phyloP scores from a whole-genome alignment of 2,113 vertebrate species.

The Oxyura jamaicensis region DNA sequence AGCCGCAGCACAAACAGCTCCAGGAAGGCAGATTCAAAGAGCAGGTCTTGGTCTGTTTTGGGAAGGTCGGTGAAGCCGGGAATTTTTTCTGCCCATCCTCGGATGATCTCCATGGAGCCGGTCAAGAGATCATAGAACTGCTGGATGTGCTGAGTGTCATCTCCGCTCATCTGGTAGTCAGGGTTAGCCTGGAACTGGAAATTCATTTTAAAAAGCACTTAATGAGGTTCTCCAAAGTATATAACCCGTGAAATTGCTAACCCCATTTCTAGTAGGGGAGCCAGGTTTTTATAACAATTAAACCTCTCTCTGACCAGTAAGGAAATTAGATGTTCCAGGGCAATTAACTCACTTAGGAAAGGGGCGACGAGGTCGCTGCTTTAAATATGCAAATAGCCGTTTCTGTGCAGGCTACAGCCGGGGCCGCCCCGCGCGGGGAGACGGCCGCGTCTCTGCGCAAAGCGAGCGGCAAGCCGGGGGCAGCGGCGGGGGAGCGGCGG shows the following conservation, averaged over 20 bases:
- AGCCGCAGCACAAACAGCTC: conserved; percentile 97
- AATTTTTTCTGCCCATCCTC: conserved; percentile 97
- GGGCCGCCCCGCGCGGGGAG: conserved; percentile 58
- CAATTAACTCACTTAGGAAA: conserved; percentile 83
- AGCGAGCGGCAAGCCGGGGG: background rate
- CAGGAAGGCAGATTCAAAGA: conserved; percentile 97
- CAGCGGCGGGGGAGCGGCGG: background rate
- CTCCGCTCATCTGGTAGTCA: conserved; percentile 97
- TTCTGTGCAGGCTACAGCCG: conserved; percentile 60
- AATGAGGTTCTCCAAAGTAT: conserved; percentile 93
- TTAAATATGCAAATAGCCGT: conserved; percentile 66
- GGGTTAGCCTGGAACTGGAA: conserved; percentile 98
- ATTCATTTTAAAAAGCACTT: conserved; percentile 88
- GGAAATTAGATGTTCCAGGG: conserved; percentile 83
- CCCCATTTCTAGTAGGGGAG: conserved; percentile 80
- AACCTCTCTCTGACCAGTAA: conserved; percentile 85
- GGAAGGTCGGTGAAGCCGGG: conserved; percentile 92
- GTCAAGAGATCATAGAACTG: conserved; percentile 99
- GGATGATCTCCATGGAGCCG: conserved; percentile 99
- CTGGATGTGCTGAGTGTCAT: conserved; percentile 98
- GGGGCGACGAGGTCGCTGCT: conserved; percentile 67
- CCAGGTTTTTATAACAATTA: conserved; percentile 82
- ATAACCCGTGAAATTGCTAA: conserved; percentile 95
- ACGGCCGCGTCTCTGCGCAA: conserved; percentile 56
- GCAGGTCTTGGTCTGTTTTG: conserved; percentile 94